phyloP scores from a whole-genome alignment of 2,888 invertebrate genomes.

The Tetranychus piercei region DNA sequence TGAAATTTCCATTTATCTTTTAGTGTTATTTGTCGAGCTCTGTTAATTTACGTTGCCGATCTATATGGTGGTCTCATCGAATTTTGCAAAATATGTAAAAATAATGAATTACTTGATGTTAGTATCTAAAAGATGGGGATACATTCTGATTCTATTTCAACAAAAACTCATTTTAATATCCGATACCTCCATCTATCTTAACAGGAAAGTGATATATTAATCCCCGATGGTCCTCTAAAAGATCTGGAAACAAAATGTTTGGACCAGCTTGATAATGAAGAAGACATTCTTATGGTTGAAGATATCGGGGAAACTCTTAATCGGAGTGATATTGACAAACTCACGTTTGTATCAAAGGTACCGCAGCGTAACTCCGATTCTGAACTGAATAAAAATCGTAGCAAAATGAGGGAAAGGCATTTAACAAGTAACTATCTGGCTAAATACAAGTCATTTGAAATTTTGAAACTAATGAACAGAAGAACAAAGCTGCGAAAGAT shows the following conservation, averaged over 20 bases:
- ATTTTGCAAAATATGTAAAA: background rate
- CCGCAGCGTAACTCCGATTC: background rate
- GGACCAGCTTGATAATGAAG: background rate
- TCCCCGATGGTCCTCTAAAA: background rate
- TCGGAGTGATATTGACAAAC: background rate
- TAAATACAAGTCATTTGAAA: background rate
- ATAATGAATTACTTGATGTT: background rate
- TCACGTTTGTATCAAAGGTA: background rate
- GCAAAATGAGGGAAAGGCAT: background rate
- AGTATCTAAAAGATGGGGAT: no score
- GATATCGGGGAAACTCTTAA: background rate
- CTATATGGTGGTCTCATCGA: background rate
- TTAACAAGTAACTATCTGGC: background rate
- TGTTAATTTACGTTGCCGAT: background rate
- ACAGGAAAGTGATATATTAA: no score
- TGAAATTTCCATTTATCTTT: background rate
- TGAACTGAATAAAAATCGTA: no score
- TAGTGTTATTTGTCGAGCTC: slow-evolving; percentile 6
- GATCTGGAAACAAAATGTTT: background rate
- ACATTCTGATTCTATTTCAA: background rate
- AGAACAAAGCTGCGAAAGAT: background rate
- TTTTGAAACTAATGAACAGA: background rate
- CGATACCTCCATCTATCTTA: background rate
- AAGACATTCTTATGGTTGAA: background rate
- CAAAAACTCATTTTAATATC: background rate